Conservation (phyloP, 2,888 invertebrate genomes). For the Phytoseiulus persimilis region DNA sequence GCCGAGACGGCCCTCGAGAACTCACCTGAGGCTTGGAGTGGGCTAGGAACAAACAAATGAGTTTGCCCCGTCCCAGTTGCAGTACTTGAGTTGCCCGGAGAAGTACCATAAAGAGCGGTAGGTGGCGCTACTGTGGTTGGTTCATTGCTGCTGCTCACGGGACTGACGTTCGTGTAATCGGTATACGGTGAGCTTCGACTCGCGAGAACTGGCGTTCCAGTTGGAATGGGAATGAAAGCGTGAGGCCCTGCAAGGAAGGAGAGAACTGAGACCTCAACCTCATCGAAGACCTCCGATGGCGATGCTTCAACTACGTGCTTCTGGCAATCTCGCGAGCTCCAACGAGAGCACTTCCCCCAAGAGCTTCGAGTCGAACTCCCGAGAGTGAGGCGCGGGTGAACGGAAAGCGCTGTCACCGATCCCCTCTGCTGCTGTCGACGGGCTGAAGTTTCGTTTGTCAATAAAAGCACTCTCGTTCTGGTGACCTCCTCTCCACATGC, state of each 20-base stretch:
- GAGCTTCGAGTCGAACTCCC: too few relatives aligned
- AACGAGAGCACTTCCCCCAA: too few relatives aligned
- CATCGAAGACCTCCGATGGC: too few relatives aligned
- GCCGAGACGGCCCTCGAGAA: neutral
- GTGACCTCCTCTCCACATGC: too few relatives aligned
- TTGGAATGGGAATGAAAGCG: constrained; percentile 39
- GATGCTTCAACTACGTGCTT: too few relatives aligned
- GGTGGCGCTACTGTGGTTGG: constrained; percentile 38
- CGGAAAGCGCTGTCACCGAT: too few relatives aligned
- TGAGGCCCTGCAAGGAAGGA: constrained; percentile 22
- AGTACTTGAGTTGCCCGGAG: constrained; percentile 39
- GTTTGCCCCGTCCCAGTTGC: constrained; percentile 33
- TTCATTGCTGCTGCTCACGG: constrained; percentile 39
- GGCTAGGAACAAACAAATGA: constrained; percentile 32
- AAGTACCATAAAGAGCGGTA: constrained; percentile 39
- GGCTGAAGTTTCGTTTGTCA: too few relatives aligned
- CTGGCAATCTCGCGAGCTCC: too few relatives aligned
- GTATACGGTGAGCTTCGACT: constrained; percentile 38
- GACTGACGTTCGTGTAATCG: constrained; percentile 37
- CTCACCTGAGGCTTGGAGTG: constrained; percentile 24
- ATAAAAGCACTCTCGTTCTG: too few relatives aligned
- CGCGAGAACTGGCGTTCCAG: constrained; percentile 39
- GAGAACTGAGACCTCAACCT: too few relatives aligned
- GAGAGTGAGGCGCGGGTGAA: too few relatives aligned
- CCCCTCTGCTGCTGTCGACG: too few relatives aligned